Base-by-base conservation (phyloP, 2,797 vertebrate species). In the Diplodus puntazzo region DNA sequence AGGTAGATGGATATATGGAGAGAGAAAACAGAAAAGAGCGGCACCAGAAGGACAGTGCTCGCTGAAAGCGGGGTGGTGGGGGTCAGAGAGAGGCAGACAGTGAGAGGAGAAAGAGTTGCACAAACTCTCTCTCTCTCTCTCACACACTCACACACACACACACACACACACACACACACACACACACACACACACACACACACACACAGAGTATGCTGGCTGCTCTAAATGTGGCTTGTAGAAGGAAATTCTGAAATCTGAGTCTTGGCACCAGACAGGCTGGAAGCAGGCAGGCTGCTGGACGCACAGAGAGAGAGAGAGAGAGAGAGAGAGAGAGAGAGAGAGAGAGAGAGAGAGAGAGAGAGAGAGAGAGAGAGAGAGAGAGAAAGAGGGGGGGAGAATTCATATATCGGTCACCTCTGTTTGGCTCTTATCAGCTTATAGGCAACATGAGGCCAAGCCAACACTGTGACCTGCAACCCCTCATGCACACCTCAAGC, bases 181-280 rank as follows among this genome's bases (percentile, higher is more conserved):
- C 67, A 65, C 80, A 75, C 73, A 67, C 77, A 72, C 48, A 66
- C 49, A 61, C 34, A 30, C 62, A 73, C 81, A 67, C 52, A 81
- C 69, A 78, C 69, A 77, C 70, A 77, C 53, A 79, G 34, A 71
- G 70, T 86, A 89, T 82, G 77, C 86, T 88, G 94, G 92, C 77
- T 93, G 93, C 92, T 94, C 96, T 97, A 97, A 97, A 97, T 97
- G 95, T 95, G 96, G 96, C 95, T 88, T 94, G 93, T 95, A 96
- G 95, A 94, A 96, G 94, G 92, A 96, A 96, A 95, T 95, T 92
- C 95, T 97, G 97, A 97, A 98, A 97, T 94, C 94, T 94, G 96
- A 97, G 92, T 94, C 95, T 94, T 95, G 96, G 97, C 97, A 97
- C 96, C 97, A 97, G 96, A 96, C 96, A 96, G 97, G 94, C 97